Base-by-base conservation (phyloP, 2,888 invertebrate genomes). In the Matsumyia berberina region DNA sequence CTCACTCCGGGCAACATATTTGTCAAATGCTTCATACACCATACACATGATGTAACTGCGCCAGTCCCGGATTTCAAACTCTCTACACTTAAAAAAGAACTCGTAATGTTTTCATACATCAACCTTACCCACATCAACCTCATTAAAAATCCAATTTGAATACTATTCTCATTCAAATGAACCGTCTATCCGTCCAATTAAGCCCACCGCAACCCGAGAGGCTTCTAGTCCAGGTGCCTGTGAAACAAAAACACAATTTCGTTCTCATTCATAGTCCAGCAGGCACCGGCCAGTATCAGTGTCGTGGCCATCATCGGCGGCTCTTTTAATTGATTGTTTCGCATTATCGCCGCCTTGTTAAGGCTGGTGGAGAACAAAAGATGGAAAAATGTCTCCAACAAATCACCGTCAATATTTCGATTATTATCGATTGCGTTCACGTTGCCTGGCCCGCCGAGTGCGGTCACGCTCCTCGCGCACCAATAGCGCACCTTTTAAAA, bases 401-500 rank as follows among this genome's bases (percentile, higher is more conserved):
- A 85, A 85, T 85, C 85, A 80, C 85, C 69, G 83, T 73, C 83
- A 62, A 78, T 85, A 79, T 69, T 82, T 55, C 66, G 83, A 78
- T 85, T 85, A 85, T 85, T 85, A 85, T 85, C 79, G 74, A 85
- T 85, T 85, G 60, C 70, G 74, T 79, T 70, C 85, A 85, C 85
- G 85, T 85, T 85, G 69, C 33, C 15, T 29, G 5, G 15, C 55
- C 53, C 66, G 55, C 51, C 55, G 67, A 44, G 64, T 70, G 33
- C 64, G 76, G 81, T 76, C 76, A 81, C 76, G 81, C 69, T 81
- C 69, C 17, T 15, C 19, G 74, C 69, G 66, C 79, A 79, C 85
- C 85, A 85, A 85, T 85, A 85, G 85, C 85, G 85, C 85, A 85
- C 85, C 80, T 85, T 85, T 85, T 85, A 85, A 85, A 85, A 85